A percentile compares a stretch with the other conserved stretches of the same genome.
Conservation (phyloP, 2,113 vertebrate genomes). For the Colossoma macropomum region DNA sequence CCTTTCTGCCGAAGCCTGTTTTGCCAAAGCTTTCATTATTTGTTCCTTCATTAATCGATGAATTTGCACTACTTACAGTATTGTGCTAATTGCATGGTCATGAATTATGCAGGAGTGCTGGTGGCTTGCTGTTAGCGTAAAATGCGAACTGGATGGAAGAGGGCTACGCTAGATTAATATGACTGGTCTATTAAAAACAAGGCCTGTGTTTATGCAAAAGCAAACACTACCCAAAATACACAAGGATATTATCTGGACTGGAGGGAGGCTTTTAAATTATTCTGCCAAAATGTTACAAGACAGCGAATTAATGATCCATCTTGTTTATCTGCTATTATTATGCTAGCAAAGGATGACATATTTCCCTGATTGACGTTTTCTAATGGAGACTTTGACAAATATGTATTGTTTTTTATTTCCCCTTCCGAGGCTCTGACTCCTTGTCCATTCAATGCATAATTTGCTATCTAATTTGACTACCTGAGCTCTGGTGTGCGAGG, state of each 20-base stretch:
- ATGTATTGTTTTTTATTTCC: background rate
- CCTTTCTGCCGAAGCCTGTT: background rate
- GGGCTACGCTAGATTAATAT: background rate
- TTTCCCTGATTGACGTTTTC: background rate
- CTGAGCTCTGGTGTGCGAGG: slow-evolving; percentile 57
- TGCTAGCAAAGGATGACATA: background rate
- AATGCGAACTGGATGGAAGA: background rate
- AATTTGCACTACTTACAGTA: too few relatives aligned
- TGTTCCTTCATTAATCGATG: background rate
- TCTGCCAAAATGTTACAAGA: background rate
- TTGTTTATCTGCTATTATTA: slow-evolving; percentile 5
- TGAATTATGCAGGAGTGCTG: background rate
- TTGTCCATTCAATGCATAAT: slow-evolving; percentile 67
- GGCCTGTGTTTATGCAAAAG: too few relatives aligned
- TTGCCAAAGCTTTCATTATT: background rate
- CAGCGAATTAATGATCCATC: background rate
- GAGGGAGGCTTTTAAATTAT: slow-evolving; percentile 5
- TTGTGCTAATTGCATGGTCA: background rate
- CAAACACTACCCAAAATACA: background rate
- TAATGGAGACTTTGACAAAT: slow-evolving; percentile 5
- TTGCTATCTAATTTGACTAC: slow-evolving; percentile 70
- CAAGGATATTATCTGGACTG: background rate
- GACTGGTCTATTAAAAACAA: too few relatives aligned
- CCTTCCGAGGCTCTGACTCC: background rate
- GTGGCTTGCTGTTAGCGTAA: background rate